These are phyloP conservation scores for Drosophila nebulosa DNA, from an alignment of 1,140 invertebrate genomes.

Conservation along the genomic window DNA sequence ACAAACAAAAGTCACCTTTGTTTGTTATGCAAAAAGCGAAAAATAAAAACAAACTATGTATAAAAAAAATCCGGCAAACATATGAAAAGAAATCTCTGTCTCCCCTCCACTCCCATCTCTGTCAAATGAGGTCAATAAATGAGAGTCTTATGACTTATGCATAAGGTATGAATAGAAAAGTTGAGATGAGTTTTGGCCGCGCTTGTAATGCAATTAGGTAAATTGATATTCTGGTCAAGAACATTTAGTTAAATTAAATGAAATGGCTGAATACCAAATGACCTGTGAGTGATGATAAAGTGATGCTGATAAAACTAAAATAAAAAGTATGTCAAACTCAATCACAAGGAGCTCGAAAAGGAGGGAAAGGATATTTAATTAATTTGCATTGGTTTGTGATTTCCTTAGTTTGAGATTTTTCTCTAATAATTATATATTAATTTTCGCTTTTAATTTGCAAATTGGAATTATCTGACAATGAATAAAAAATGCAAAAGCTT, in stretches of 20 bases:
- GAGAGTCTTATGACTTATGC: slow-evolving; percentile 63
- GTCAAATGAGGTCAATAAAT: slow-evolving; percentile 53
- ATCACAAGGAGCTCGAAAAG: not conserved
- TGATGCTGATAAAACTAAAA: not conserved
- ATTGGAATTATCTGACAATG: too few relatives aligned
- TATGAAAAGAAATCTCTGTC: slow-evolving; percentile 2
- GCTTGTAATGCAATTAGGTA: slow-evolving; percentile 27
- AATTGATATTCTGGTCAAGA: slow-evolving; percentile 26
- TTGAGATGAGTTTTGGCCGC: not conserved
- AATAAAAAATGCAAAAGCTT: too few relatives aligned
- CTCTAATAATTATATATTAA: too few relatives aligned
- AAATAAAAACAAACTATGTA: slow-evolving; percentile 35
- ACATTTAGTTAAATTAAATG: slow-evolving; percentile 7
- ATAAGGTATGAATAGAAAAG: slow-evolving; percentile 34
- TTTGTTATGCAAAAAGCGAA: slow-evolving; percentile 64
- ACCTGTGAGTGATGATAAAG: not conserved
- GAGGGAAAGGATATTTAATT: too few relatives aligned
- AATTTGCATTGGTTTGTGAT: too few relatives aligned
- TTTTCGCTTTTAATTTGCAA: too few relatives aligned
- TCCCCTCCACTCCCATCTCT: not conserved
- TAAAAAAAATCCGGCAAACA: slow-evolving; percentile 34
- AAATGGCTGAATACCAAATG: slow-evolving; percentile 1
- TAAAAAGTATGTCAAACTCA: not conserved
- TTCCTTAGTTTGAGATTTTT: too few relatives aligned
- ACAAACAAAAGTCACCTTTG: slow-evolving; percentile 61